Conservation (phyloP, 2,888 invertebrate species). For the Tillus elongatus region DNA sequence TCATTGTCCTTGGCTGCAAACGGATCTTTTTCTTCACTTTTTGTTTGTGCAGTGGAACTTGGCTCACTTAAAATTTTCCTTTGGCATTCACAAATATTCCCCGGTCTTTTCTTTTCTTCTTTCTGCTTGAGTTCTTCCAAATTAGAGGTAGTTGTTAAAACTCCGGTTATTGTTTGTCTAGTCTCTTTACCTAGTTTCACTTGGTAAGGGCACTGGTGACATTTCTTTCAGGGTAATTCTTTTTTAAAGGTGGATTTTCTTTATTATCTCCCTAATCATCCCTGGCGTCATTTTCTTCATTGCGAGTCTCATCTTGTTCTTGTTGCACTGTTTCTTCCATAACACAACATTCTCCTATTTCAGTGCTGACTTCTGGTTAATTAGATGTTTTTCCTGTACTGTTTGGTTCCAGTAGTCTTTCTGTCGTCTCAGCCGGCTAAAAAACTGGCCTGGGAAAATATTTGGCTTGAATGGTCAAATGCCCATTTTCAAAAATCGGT, state of each 20-base stretch:
- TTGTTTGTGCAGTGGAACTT: slow-evolving; percentile 1
- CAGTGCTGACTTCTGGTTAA: background rate
- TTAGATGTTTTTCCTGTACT: slow-evolving; percentile 2
- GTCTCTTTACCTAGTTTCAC: slow-evolving; percentile 6
- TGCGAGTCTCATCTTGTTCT: slow-evolving; percentile 5
- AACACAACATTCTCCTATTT: slow-evolving; percentile 6
- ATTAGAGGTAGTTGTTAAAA: slow-evolving; percentile 8
- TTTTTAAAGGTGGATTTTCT: background rate
- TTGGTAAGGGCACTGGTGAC: slow-evolving; percentile 5
- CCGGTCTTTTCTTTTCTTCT: slow-evolving; percentile 7
- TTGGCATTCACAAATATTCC: slow-evolving; percentile 8
- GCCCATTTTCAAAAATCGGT: slow-evolving; percentile 12
- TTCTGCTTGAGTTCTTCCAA: slow-evolving; percentile 5
- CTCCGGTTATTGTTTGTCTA: slow-evolving; percentile 8
- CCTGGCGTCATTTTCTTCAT: slow-evolving; percentile 7
- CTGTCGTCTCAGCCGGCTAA: slow-evolving; percentile 7
- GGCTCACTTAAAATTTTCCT: slow-evolving; percentile 3
- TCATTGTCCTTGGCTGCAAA: slow-evolving; percentile 3
- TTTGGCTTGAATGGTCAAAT: slow-evolving; percentile 15
- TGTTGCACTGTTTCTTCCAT: slow-evolving; percentile 6
- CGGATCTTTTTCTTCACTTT: slow-evolving; percentile 7
- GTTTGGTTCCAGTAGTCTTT: slow-evolving; percentile 9
- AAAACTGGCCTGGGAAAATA: slow-evolving; percentile 10
- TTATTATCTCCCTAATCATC: background rate
- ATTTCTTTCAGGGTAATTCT: slow-evolving; percentile 8